A percentile compares a stretch with the other conserved stretches of the same genome.
Evolutionary conservation across 2,797 vertebrate genomes (phyloP).

Genomic region (Sebastes cheni): DNA sequence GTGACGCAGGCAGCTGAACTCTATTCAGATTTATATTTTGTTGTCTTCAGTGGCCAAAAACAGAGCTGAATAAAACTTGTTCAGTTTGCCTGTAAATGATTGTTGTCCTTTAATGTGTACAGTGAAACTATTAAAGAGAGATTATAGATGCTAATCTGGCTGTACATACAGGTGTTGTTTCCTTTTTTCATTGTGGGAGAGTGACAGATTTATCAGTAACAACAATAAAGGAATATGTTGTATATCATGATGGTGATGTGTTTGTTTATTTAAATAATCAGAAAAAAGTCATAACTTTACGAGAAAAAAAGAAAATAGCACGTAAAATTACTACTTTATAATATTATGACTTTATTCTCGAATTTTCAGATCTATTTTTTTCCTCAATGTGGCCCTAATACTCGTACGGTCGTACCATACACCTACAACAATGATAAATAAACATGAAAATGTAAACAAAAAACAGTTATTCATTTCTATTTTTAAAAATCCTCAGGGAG

Average conservation of each 20-base stretch:
- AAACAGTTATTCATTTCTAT: too few relatives aligned
- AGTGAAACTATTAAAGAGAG: slow-evolving; percentile 57
- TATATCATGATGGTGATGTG: slow-evolving; percentile 43
- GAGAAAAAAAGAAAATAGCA: too few relatives aligned
- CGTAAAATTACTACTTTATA: too few relatives aligned
- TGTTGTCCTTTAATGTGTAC: slow-evolving; percentile 62
- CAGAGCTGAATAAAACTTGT: not conserved
- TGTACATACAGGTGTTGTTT: slow-evolving; percentile 58
- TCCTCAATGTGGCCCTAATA: too few relatives aligned
- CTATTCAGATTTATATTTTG: not conserved
- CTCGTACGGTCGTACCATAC: too few relatives aligned
- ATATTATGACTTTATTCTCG: too few relatives aligned
- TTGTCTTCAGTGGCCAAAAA: slow-evolving; percentile 7
- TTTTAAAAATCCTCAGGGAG: too few relatives aligned
- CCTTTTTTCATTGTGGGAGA: slow-evolving; percentile 54
- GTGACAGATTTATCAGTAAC: slow-evolving; percentile 75
- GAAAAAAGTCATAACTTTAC: too few relatives aligned
- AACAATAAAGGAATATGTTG: slow-evolving; percentile 77
- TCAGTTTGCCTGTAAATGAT: slow-evolving; percentile 49
- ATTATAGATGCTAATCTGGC: slow-evolving; percentile 55
- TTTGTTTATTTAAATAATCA: not conserved
- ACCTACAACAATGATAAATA: too few relatives aligned
- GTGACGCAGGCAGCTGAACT: slow-evolving; percentile 16
- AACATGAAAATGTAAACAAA: too few relatives aligned
- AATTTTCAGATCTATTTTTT: too few relatives aligned